These are phyloP conservation scores for Hydrotaea diabolus DNA, from an alignment of 2,888 invertebrate species.

Conservation along the genomic window DNA sequence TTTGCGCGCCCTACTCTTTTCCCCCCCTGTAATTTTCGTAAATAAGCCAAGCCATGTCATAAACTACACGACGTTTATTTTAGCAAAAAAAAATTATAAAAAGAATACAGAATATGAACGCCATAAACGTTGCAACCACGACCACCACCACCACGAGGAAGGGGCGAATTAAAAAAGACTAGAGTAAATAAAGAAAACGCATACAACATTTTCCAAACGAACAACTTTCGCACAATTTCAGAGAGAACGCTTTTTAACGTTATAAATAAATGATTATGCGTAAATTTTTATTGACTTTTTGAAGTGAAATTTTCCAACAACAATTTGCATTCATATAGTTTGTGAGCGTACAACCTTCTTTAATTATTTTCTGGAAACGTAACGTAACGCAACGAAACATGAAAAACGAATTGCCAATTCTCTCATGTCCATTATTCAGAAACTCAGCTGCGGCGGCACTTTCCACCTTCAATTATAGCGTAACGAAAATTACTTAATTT, in stretches of 20 bases:
- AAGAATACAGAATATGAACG: constrained; percentile 1
- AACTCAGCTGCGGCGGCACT: neutral
- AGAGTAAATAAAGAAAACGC: constrained; percentile 44
- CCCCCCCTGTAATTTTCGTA: constrained; percentile 23
- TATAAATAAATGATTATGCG: constrained; percentile 66
- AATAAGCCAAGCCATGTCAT: constrained; percentile 9
- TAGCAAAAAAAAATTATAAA: neutral
- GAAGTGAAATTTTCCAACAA: constrained; percentile 43
- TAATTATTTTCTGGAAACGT: no score
- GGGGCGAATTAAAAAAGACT: neutral
- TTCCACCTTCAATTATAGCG: no score
- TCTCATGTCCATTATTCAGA: neutral
- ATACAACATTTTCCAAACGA: constrained; percentile 56
- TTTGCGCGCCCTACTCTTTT: neutral
- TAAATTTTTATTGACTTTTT: constrained; percentile 63
- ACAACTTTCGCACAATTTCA: constrained; percentile 61
- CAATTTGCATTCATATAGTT: neutral
- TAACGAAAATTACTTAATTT: constrained; percentile 13
- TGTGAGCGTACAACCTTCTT: neutral
- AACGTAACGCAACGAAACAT: neutral
- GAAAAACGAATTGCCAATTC: neutral
- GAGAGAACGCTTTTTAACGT: constrained; percentile 10
- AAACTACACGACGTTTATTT: neutral
- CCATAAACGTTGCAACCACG: neutral
- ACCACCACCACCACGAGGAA: neutral